These are phyloP conservation scores for Drosophila simulans DNA, from an alignment of 1,140 invertebrate species.

Conservation along the genomic window DNA sequence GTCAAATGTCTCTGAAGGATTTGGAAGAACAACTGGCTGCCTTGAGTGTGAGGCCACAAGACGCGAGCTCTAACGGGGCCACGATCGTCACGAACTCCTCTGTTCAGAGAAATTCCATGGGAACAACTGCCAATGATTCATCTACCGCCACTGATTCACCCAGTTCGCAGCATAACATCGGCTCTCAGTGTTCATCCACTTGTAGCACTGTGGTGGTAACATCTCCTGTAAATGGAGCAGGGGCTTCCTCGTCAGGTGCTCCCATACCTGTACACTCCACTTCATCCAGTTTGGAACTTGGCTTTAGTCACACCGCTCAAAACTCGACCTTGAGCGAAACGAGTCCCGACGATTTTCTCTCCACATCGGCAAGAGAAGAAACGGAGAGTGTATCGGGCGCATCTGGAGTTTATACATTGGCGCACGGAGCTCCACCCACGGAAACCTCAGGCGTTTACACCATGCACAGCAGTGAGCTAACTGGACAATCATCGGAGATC, in stretches of 20 bases:
- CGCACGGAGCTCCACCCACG: slow-evolving; percentile 87
- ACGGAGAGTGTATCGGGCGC: slow-evolving; percentile 85
- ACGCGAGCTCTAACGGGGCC: slow-evolving; percentile 75
- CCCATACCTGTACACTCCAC: slow-evolving; percentile 85
- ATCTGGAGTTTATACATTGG: slow-evolving; percentile 85
- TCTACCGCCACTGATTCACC: slow-evolving; percentile 80
- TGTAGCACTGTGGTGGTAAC: slow-evolving; percentile 92
- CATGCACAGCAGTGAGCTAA: slow-evolving; percentile 89
- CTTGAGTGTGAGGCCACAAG: slow-evolving; percentile 73
- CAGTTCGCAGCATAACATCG: slow-evolving; percentile 85
- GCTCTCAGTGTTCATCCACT: slow-evolving; percentile 92
- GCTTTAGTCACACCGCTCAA: slow-evolving; percentile 93
- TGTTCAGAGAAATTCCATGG: slow-evolving; percentile 25
- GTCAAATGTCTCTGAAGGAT: slow-evolving; percentile 84
- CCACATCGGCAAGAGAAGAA: slow-evolving; percentile 69
- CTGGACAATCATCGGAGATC: slow-evolving; percentile 81
- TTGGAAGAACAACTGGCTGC: slow-evolving; percentile 81
- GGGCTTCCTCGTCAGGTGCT: slow-evolving; percentile 85
- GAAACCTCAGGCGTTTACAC: slow-evolving; percentile 92
- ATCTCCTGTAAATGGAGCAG: slow-evolving; percentile 56
- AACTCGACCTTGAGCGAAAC: slow-evolving; percentile 90
- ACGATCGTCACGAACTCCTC: slow-evolving; percentile 21
- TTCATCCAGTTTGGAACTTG: slow-evolving; percentile 91
- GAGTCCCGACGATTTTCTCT: slow-evolving; percentile 86
- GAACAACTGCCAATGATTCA: slow-evolving; percentile 49